phyloP scores from a whole-genome alignment of 2,797 vertebrate genomes.

The Melanogrammus aeglefinus region DNA sequence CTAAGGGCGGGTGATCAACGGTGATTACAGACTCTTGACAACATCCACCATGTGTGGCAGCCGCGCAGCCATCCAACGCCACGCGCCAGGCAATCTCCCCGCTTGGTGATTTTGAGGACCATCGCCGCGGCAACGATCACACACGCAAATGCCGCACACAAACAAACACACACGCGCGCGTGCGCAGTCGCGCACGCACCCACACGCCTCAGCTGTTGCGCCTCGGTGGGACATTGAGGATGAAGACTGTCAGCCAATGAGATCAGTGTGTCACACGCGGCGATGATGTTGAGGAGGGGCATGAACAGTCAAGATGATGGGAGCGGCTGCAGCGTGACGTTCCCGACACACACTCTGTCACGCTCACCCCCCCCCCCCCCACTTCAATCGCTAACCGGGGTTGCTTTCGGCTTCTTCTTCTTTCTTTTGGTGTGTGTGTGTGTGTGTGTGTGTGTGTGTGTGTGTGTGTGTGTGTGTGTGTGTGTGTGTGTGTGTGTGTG shows the following conservation, averaged over 20 bases:
- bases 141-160: slow-evolving; percentile 14
- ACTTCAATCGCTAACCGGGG: slow-evolving; percentile 32
- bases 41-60: slow-evolving; percentile 55
- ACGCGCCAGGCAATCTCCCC: slow-evolving; percentile 53
- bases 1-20: slow-evolving; percentile 54
- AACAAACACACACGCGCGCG: slow-evolving; percentile 51
- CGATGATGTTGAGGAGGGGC: slow-evolving; percentile 29
- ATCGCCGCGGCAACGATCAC: slow-evolving; percentile 67
- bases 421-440: no score
- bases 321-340: slow-evolving; percentile 49
- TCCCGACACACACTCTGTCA: slow-evolving; percentile 23
- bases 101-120: slow-evolving; percentile 52
- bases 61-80: slow-evolving; percentile 57
- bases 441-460: no score
- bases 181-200: slow-evolving; percentile 13
- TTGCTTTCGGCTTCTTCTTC: background rate
- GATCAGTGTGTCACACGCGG: slow-evolving; percentile 27
- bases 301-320: slow-evolving; percentile 58
- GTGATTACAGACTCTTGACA: slow-evolving; percentile 64
- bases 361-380: background rate
- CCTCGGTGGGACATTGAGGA: slow-evolving; percentile 43
- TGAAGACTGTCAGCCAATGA: slow-evolving; percentile 48
- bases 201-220: slow-evolving; percentile 27
- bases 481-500: no score
- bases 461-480: background rate